Base-by-base conservation (phyloP, 2,888 invertebrate genomes). In the Melanostoma mellinum region DNA sequence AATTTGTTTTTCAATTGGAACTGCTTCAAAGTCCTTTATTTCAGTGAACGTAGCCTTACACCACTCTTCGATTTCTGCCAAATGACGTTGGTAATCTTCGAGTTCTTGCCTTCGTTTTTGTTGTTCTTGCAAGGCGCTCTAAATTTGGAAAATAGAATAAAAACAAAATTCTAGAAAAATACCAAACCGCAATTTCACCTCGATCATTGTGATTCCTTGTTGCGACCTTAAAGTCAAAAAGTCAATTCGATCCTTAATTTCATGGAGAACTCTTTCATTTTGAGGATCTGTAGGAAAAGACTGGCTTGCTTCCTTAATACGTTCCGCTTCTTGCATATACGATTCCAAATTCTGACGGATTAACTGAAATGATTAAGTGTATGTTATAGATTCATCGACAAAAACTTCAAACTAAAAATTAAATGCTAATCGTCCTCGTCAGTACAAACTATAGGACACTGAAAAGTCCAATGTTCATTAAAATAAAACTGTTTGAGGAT, bases 191-290 rank as follows among this genome's bases (percentile, higher is more conserved):
- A 20, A 20, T 20, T 20, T 88, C 87, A 92, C 92, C 87, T 92
- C 92, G 69, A 93, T 89, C 86, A 91, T 90, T 50, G 89, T 90
- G 46, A 93, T 92, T 79, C 95, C 95, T 89, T 94, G 94, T 68
- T 95, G 93, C 0, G 96, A 95, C 88, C 96, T 95, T 1, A 93
- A 92, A 68, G 95, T 89, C 46, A 97, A 92, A 71, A 93, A 93
- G 65, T 93, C 92, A 79, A 96, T 94, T 86, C 94, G 93, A 60
- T 94, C 93, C 86, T 93, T 93, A 87, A 96, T 93, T 60, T 89
- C 89, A 86, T 88, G 89, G 0, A 91, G 87, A 55, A 88, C 58
- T 30, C 90, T 89, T 71, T 90, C 90, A 0, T 89, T 93, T 87
- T 95, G 95, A 48, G 92, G 90, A 90, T 95, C 95, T 73, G 93